Percentiles rank a stretch among this genome's conserved stretches.
These are phyloP conservation scores for Indicator indicator DNA, from an alignment of 2,113 vertebrate genomes.

Conservation along the genomic window DNA sequence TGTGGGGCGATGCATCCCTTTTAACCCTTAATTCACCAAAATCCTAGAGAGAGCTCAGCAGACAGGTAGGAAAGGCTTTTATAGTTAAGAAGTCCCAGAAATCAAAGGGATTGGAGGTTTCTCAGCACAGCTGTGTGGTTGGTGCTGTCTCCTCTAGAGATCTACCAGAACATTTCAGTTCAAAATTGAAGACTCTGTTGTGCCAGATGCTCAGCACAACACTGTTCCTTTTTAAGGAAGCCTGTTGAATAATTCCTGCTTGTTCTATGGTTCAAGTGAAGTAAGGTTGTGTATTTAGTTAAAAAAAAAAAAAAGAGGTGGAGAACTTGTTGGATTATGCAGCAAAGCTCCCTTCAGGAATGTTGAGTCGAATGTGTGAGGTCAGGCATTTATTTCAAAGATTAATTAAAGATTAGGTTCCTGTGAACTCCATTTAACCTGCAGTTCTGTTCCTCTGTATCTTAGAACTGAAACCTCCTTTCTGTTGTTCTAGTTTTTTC, in stretches of 20 bases:
- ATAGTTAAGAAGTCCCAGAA: background rate
- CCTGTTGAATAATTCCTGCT: background rate
- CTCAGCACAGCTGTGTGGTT: background rate
- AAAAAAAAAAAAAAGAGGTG: background rate
- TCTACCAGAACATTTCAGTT: background rate
- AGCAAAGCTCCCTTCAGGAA: conserved; percentile 53
- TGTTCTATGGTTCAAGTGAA: background rate
- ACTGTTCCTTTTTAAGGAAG: background rate
- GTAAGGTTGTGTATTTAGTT: background rate
- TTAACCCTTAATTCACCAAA: rapidly evolving
- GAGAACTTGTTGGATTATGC: conserved; percentile 40
- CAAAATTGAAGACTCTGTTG: rapidly evolving
- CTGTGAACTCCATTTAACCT: conserved; percentile 59
- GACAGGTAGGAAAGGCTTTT: background rate
- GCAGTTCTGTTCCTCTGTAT: conserved; percentile 7
- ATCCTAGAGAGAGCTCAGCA: background rate
- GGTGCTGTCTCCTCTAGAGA: background rate
- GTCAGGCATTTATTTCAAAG: conserved; percentile 56
- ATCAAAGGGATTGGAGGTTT: background rate
- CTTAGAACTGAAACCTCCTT: background rate
- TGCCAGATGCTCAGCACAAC: background rate
- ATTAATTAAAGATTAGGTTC: conserved; percentile 60
- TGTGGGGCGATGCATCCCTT: background rate
- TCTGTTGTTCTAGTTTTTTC: background rate
- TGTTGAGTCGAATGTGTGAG: conserved; percentile 54